These are phyloP conservation scores for Battus philenor DNA, from an alignment of 1,140 invertebrate species.

Conservation along the genomic window DNA sequence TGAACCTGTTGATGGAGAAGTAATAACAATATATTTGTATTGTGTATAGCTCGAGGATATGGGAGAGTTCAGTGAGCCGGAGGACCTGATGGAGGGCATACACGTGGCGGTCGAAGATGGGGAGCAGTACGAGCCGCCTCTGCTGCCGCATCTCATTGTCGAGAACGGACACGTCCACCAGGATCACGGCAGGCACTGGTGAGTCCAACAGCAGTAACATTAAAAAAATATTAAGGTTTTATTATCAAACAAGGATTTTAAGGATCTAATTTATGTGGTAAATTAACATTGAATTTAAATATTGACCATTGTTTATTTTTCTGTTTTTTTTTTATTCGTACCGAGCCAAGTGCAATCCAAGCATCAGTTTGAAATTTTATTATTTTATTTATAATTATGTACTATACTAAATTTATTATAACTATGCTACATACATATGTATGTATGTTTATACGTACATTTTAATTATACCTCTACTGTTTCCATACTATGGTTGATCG, in stretches of 20 bases:
- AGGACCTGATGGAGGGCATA: conserved; percentile 89
- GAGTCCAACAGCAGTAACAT: conserved; percentile 13
- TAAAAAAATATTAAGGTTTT: background rate
- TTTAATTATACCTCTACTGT: too few relatives aligned
- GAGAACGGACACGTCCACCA: conserved; percentile 67
- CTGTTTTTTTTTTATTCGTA: too few relatives aligned
- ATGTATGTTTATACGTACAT: too few relatives aligned
- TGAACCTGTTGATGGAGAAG: too few relatives aligned
- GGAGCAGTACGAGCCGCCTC: conserved; percentile 38
- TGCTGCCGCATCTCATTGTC: conserved; percentile 64
- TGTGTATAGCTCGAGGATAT: conserved; percentile 72
- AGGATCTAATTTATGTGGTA: too few relatives aligned
- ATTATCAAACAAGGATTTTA: too few relatives aligned
- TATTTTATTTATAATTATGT: too few relatives aligned
- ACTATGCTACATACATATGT: too few relatives aligned
- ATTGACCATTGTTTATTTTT: background rate
- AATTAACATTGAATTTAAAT: background rate
- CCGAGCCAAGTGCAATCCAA: too few relatives aligned
- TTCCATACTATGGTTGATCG: too few relatives aligned
- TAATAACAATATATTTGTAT: too few relatives aligned
- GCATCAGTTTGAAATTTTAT: background rate
- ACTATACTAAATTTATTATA: too few relatives aligned
- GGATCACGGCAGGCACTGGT: conserved; percentile 62
- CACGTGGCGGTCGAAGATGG: conserved; percentile 79
- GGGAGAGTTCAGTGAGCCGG: conserved; percentile 86